These are phyloP conservation scores for Helicoverpa assulta DNA, from an alignment of 2,888 invertebrate genomes.

Conservation along the genomic window DNA sequence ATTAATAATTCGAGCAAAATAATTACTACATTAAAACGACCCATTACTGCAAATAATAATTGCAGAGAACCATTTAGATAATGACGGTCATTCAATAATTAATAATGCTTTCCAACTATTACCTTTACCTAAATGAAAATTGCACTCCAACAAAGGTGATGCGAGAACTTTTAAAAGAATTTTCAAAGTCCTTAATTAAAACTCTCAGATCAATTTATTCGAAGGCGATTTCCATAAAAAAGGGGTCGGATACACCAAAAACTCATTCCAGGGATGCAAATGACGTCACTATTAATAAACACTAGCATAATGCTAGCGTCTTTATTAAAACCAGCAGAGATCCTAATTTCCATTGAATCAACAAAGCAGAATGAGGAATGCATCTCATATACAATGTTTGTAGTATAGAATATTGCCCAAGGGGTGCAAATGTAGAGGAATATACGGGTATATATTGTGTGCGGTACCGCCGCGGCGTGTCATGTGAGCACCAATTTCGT, in stretches of 20 bases:
- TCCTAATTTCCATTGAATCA: conserved; percentile 84
- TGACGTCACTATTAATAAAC: conserved; percentile 72
- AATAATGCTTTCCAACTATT: not conserved
- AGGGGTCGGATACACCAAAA: conserved; percentile 53
- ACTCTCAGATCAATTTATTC: conserved; percentile 58
- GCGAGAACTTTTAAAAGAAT: conserved; percentile 8
- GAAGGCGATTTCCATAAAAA: conserved; percentile 60
- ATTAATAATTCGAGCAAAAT: not conserved
- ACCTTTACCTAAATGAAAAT: not conserved
- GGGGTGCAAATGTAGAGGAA: conserved; percentile 51
- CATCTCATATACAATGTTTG: conserved; percentile 68
- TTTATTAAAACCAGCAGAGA: conserved; percentile 78
- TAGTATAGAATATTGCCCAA: conserved; percentile 51
- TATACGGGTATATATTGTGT: conserved; percentile 60
- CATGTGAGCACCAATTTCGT: conserved; percentile 48
- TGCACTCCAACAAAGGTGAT: not conserved
- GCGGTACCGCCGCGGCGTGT: conserved; percentile 28
- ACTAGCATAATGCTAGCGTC: conserved; percentile 66
- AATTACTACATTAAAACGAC: not conserved
- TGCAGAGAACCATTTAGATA: not conserved
- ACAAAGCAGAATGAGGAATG: conserved; percentile 79
- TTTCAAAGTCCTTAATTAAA: conserved; percentile 47
- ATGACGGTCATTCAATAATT: not conserved
- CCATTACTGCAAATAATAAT: not conserved
- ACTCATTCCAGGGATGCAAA: conserved; percentile 73